Evolutionary conservation across 2,888 invertebrate species (phyloP).

Genomic region (Himalopsyche anomala): DNA sequence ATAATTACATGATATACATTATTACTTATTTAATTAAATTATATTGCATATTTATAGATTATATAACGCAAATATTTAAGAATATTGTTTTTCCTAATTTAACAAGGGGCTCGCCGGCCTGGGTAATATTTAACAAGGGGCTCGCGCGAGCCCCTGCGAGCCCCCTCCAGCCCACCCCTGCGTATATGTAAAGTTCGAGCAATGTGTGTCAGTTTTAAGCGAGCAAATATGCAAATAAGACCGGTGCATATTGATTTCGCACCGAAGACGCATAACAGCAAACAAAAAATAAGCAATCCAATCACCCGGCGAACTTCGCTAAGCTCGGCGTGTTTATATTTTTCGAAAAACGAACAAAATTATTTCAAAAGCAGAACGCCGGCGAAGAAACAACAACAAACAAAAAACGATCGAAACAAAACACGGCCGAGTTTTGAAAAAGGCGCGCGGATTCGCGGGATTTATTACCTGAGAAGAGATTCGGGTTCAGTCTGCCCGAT

Average conservation of each 20-base stretch:
- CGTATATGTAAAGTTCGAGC: too few relatives aligned
- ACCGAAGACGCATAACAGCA: neutral
- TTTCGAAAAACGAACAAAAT: constrained; percentile 41
- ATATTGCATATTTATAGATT: too few relatives aligned
- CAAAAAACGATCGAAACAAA: neutral
- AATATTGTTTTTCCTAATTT: too few relatives aligned
- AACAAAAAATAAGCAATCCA: constrained; percentile 28
- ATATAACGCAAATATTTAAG: too few relatives aligned
- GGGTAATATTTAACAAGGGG: too few relatives aligned
- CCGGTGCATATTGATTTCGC: constrained; percentile 10
- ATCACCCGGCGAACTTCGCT: neutral
- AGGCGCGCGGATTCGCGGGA: constrained; percentile 55
- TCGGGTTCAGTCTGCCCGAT: constrained; percentile 58
- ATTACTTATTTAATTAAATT: too few relatives aligned
- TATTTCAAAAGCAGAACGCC: constrained; percentile 43
- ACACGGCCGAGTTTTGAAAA: constrained; percentile 37
- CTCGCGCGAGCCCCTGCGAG: too few relatives aligned
- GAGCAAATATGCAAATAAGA: too few relatives aligned
- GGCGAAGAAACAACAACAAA: constrained; percentile 32
- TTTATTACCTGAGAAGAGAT: constrained; percentile 63
- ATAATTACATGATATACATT: too few relatives aligned
- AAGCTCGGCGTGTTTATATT: neutral
- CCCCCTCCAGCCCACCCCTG: too few relatives aligned
- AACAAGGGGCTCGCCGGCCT: too few relatives aligned
- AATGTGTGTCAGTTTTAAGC: too few relatives aligned